Conservation (phyloP, 2,113 vertebrate species). For the Charina bottae region DNA sequence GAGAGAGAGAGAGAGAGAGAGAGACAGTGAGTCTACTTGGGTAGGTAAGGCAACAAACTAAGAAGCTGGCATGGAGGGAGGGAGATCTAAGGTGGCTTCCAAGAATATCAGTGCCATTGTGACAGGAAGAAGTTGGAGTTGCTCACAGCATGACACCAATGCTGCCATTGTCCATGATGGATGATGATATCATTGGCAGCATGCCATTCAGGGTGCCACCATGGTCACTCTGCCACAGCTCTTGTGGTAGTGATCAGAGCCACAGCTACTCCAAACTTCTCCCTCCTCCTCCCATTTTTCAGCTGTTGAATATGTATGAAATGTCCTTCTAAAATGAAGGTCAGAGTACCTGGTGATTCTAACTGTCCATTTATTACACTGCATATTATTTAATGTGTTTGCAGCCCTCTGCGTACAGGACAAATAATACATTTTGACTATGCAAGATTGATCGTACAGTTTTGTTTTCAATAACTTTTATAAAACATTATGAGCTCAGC, state of each 20-base stretch:
- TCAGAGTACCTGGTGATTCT: not conserved
- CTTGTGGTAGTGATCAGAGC: not conserved
- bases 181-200: not conserved
- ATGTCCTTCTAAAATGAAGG: not conserved
- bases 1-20: too few relatives aligned
- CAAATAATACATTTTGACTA: not conserved
- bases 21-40: not conserved
- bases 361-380: not conserved
- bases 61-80: not conserved
- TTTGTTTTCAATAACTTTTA: not conserved
- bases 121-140: not conserved
- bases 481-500: not conserved
- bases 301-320: not conserved
- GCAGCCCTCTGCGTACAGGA: not conserved
- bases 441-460: not conserved
- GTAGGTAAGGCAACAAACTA: not conserved
- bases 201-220: not conserved
- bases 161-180: not conserved
- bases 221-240: not conserved
- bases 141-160: not conserved
- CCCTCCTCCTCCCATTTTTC: not conserved
- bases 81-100: not conserved
- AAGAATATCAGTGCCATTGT: not conserved
- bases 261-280: not conserved
- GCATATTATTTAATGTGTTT: not conserved